phyloP scores from a whole-genome alignment of 2,113 vertebrate species.

The Mionectes macconnelli region DNA sequence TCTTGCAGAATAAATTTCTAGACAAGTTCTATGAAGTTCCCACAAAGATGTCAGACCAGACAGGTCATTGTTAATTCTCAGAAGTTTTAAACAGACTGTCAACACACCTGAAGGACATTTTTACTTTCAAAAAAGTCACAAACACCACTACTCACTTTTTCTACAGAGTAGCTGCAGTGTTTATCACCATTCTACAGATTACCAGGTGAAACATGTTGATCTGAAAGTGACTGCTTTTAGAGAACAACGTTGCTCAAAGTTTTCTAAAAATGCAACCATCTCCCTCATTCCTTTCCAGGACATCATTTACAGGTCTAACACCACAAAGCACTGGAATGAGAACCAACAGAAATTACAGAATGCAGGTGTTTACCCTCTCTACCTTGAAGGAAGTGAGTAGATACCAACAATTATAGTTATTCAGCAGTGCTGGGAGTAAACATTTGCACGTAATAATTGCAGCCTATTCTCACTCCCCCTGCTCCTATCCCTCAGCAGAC shows the following conservation, averaged over 20 bases:
- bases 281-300: background rate
- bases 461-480: background rate
- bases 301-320: background rate
- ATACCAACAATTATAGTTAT: background rate
- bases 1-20: background rate
- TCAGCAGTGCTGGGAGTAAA: background rate
- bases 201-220: background rate
- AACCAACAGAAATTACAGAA: background rate
- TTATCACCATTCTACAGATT: rapidly evolving
- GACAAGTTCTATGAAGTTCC: background rate
- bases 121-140: background rate
- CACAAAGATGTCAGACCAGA: background rate
- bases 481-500: background rate
- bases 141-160: background rate
- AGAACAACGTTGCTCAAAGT: background rate
- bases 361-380: background rate
- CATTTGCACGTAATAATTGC: background rate
- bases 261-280: background rate
- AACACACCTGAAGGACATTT: background rate
- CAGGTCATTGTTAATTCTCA: background rate
- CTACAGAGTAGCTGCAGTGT: background rate
- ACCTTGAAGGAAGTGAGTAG: background rate
- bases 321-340: background rate
- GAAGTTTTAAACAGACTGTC: background rate
- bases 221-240: background rate